Percentiles rank a stretch among this genome's conserved stretches.
These are phyloP conservation scores for Pedionomus torquatus DNA, from an alignment of 2,113 vertebrate species.

Conservation along the genomic window DNA sequence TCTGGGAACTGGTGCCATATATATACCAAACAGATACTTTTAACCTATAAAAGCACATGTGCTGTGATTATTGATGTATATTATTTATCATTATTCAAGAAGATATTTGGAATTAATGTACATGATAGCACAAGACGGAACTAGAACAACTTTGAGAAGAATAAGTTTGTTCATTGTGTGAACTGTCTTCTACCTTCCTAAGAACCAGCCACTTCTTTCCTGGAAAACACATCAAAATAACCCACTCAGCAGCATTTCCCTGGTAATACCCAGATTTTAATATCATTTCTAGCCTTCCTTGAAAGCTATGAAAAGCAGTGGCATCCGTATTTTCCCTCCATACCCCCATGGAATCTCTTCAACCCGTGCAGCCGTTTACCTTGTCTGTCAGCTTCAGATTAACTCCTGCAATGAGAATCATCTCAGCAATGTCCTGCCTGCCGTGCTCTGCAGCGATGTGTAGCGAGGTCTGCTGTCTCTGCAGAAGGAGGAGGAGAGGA, in stretches of 20 bases:
- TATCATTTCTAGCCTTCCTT: background rate
- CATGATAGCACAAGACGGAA: background rate
- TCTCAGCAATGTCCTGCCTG: conserved; percentile 84
- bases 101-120: background rate
- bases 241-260: background rate
- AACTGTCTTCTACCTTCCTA: background rate
- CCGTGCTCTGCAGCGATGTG: conserved; percentile 86
- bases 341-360: rapidly evolving
- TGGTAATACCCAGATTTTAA: background rate
- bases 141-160: background rate
- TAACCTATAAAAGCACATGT: background rate
- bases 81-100: background rate
- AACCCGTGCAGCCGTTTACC: conserved; percentile 57
- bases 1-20: background rate
- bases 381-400: conserved; percentile 87
- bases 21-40: background rate
- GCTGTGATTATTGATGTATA: background rate
- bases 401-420: conserved; percentile 85
- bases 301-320: background rate
- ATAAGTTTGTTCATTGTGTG: background rate
- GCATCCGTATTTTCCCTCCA: background rate
- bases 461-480: conserved; percentile 88
- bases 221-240: background rate
- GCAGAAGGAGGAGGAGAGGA: background rate
- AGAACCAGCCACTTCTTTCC: background rate